These are phyloP conservation scores for Poecilia wingei DNA, from an alignment of 2,797 vertebrate species.

Conservation along the genomic window DNA sequence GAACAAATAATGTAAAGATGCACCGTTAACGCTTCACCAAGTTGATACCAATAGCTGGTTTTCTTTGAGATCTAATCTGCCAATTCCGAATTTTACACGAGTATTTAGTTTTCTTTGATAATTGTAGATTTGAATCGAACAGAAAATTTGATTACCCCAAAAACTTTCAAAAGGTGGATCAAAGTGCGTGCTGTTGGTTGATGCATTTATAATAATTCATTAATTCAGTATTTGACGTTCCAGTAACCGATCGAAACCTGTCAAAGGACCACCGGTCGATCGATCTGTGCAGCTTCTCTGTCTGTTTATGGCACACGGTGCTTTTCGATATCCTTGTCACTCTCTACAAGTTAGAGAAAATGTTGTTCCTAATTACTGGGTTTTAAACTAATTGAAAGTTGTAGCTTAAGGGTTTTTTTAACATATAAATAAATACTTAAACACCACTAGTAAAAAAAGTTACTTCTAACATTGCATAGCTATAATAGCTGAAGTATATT, in stretches of 20 bases:
- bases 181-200: not conserved
- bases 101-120: not conserved
- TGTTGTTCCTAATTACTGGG: not conserved
- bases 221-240: not conserved
- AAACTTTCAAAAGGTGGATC: not conserved
- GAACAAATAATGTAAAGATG: conserved; percentile 5
- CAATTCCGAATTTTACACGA: not conserved
- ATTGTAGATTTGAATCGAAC: not conserved
- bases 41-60: not conserved
- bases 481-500: not conserved
- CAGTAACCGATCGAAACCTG: not conserved
- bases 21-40: not conserved
- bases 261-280: not conserved
- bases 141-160: not conserved
- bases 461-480: not conserved
- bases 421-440: not conserved
- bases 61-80: not conserved
- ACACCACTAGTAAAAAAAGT: not conserved
- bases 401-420: not conserved
- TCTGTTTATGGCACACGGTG: not conserved
- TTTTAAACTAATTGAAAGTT: not conserved
- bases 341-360: not conserved
- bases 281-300: not conserved
- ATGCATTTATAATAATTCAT: not conserved
- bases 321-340: not conserved